Percentiles rank a stretch among this genome's conserved stretches.
These are phyloP conservation scores for Eulacestoma nigropectus DNA, from an alignment of 2,113 vertebrate genomes.

Conservation along the genomic window DNA sequence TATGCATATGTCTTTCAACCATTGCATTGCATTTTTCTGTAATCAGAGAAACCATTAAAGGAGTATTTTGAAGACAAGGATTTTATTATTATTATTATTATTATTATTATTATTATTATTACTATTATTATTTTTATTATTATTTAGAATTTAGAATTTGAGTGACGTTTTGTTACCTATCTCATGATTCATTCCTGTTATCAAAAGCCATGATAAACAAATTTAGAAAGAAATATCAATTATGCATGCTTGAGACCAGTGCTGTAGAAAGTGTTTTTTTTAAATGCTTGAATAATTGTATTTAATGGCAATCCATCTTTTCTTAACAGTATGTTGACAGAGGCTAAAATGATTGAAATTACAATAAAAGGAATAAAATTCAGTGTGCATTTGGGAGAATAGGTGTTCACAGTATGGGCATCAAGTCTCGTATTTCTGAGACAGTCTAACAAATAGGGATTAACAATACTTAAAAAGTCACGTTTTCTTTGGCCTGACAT, in stretches of 20 bases:
- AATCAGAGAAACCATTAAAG: neutral
- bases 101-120: neutral
- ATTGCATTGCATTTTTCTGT: neutral
- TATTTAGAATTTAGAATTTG: neutral
- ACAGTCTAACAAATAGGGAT: constrained; percentile 3
- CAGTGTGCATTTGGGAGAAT: neutral
- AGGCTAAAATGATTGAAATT: neutral
- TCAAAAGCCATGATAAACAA: neutral
- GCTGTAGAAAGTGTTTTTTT: neutral
- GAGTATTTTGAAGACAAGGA: neutral
- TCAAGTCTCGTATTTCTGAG: constrained; percentile 3
- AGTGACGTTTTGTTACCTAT: neutral
- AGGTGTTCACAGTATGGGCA: constrained; percentile 3
- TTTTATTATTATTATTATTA: too few relatives aligned
- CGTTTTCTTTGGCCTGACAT: constrained; percentile 35
- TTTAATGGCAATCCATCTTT: neutral
- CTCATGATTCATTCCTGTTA: neutral
- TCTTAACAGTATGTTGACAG: neutral
- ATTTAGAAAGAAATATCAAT: neutral
- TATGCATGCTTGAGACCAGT: neutral
- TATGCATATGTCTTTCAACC: neutral
- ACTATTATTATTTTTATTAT: neutral
- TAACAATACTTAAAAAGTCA: constrained; percentile 49
- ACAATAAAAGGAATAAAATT: neutral
- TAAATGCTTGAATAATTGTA: neutral